Percentiles rank a stretch among this genome's conserved stretches.
phyloP scores from a whole-genome alignment of 2,797 vertebrate species.

The Siniperca obscura region DNA sequence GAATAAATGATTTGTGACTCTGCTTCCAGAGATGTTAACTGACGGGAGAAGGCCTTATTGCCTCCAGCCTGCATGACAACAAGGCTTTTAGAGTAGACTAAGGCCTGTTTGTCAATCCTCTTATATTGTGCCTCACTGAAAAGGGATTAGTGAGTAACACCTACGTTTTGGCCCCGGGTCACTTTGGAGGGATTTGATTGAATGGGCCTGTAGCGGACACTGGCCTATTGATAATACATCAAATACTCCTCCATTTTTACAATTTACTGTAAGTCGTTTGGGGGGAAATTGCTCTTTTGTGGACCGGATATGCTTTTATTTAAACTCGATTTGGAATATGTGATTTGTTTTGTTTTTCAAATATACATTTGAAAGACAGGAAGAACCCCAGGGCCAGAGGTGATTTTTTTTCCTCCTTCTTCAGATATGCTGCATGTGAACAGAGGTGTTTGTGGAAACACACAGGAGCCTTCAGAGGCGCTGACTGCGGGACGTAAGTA shows the following conservation, averaged over 20 bases:
- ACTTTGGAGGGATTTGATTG: slow-evolving; percentile 84
- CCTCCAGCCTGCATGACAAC: slow-evolving; percentile 42
- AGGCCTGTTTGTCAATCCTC: slow-evolving; percentile 85
- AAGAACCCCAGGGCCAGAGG: not conserved
- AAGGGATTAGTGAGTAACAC: slow-evolving; percentile 85
- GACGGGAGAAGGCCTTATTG: slow-evolving; percentile 15
- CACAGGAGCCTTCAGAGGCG: slow-evolving; percentile 65
- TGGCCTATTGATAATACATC: slow-evolving; percentile 41
- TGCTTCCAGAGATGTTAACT: not conserved
- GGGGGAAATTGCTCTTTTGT: not conserved
- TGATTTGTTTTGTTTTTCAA: not conserved
- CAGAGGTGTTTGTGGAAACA: slow-evolving; percentile 62
- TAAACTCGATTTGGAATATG: not conserved
- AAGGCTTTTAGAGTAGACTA: slow-evolving; percentile 68
- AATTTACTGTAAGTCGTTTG: not conserved
- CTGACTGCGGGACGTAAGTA: slow-evolving; percentile 78
- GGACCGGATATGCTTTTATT: not conserved
- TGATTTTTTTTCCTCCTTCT: slow-evolving; percentile 12
- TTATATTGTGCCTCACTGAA: slow-evolving; percentile 83
- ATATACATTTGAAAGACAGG: not conserved
- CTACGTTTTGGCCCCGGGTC: slow-evolving; percentile 78
- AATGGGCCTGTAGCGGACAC: slow-evolving; percentile 72
- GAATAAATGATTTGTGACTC: not conserved
- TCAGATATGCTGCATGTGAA: slow-evolving; percentile 44
- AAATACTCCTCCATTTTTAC: slow-evolving; percentile 1